Base-by-base conservation (phyloP, 2,113 vertebrate species). In the Callipepla squamata region DNA sequence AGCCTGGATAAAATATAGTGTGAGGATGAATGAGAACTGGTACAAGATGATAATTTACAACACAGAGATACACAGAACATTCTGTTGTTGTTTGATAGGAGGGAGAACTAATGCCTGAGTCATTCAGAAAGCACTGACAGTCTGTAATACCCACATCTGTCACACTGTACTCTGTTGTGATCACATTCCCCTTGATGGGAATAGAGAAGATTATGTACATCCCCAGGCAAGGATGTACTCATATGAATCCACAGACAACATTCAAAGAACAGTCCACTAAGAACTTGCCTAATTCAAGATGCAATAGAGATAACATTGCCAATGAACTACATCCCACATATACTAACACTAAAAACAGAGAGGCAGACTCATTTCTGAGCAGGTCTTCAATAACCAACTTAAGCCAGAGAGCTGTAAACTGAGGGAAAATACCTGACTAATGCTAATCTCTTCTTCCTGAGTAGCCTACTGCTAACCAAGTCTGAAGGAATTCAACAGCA, bases 121-220 rank as follows among this genome's bases (percentile, higher is more conserved):
- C 66, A 83, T 92, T 92, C 74, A 81, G 80, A 92, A 89, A 88
- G 65, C 11, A 8, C 62, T 80, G 65, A 76, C 38, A 70, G 50
- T 53, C 53, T 61, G 69, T 85, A 92, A 84, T 86, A 78, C 44
- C 65, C 88, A 77, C 89, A 94, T 96, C 94, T 96, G 91, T 92
- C 80, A 89, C 79, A 65, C 30, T 18, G 42, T 51, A 67, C 70
- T 90, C 73, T 5, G 7, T 57, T 83, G 82, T 77, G 87, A 95
- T 73, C 76, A 93, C 38, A 66, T 44, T 93, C 53, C 23, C 63
- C 45, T 48, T 93, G 61, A 94, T 67, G 67, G 77, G 78, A 87
- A 93, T 80, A 38, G 36, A 87, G 84, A 75, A 84, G 83, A 87
- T 93, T 85, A 86, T 57, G 78, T 34, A 36, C 28, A 26, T 88